Evolutionary conservation across 35 echinoderm and acorn worm genomes (phyloP).

Genomic region (Ophioderma brevispina): DNA sequence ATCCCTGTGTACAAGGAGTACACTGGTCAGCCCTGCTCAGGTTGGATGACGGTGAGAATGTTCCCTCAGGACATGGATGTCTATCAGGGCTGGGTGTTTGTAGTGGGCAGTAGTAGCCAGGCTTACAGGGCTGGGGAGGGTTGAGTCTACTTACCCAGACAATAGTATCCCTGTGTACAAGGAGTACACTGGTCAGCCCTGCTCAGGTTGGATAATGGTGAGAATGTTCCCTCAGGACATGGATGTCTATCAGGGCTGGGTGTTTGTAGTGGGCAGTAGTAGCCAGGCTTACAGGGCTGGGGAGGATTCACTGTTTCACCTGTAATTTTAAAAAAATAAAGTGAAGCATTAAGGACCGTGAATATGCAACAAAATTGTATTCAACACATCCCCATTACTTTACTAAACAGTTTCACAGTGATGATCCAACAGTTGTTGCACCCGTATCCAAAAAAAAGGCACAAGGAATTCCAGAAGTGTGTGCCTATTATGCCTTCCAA

Average conservation of each 20-base stretch:
- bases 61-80: slow-evolving; percentile 86
- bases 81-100: slow-evolving; percentile 91
- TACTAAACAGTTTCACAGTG: no score
- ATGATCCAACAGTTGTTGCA: no score
- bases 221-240: slow-evolving; percentile 92
- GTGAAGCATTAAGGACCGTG: no score
- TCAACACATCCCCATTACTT: no score
- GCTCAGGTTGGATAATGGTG: slow-evolving; percentile 69
- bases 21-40: slow-evolving; percentile 73
- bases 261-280: slow-evolving; percentile 92
- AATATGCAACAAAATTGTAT: no score
- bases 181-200: slow-evolving; percentile 65
- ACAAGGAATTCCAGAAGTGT: no score
- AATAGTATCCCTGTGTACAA: slow-evolving; percentile 91
- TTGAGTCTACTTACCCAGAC: slow-evolving; percentile 94
- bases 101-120: slow-evolving; percentile 92
- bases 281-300: slow-evolving; percentile 90
- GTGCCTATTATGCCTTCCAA: no score
- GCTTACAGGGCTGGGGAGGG: slow-evolving; percentile 88
- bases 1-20: slow-evolving; percentile 72
- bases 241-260: slow-evolving; percentile 89
- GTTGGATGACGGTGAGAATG: slow-evolving; percentile 83
- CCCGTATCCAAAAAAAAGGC: no score
- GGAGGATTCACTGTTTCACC: slow-evolving; percentile 86
- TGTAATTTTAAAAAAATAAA: neutral